Base-by-base conservation (phyloP, 37 sponge, comb jelly and placozoan species). In the Tethya wilhelma region DNA sequence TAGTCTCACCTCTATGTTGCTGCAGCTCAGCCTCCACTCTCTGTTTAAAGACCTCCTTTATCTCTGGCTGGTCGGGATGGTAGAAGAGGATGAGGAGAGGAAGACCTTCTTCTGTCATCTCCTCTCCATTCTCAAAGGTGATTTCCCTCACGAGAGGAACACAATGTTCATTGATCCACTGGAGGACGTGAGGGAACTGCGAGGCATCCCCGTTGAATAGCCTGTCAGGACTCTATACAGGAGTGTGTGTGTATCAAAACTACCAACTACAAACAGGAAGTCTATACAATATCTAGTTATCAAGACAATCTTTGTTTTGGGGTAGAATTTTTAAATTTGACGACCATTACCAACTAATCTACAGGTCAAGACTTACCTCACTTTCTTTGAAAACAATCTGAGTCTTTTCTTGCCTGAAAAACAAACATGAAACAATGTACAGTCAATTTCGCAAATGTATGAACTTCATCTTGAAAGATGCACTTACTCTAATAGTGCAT, bases 41-140 rank as follows among this genome's bases (percentile, higher is more conserved):
- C 30, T 77, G 55, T 55, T 76, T 87, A 72, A 92, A 99, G 23
- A 77, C 22, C 23, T 87, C 59, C 41, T 91, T 89, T 34, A 82
- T 83, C 14, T 84, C 74, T 14, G 83, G 58, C 63, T 96, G 81
- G 19, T 96, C 95, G 36, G 99, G 99, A 65, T 89, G 66, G 59
- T 99, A 93, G 89, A 99, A 99, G 42, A 99, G 76, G 14, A 99
- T 71, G 4, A 99, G 68, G 60, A 99, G 94, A 12, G 99, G 99
- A 70, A 99, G 73, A 0, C 99, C 99, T 67, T 92, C 91, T 76
- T 99, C 99, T 19, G 99, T 99, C 59, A 99, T 67, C 63, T 96
- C 99, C 90, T 97, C 99, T 66, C 93, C 99, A 81, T 99, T 99
- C 42, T 89, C 73, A 55, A 99, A 99, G 36, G 99, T 99, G 68